A percentile compares a stretch with the other conserved stretches of the same genome.
Evolutionary conservation across 2,113 vertebrate species (phyloP).

Genomic region (Oreochromis spilurus): DNA sequence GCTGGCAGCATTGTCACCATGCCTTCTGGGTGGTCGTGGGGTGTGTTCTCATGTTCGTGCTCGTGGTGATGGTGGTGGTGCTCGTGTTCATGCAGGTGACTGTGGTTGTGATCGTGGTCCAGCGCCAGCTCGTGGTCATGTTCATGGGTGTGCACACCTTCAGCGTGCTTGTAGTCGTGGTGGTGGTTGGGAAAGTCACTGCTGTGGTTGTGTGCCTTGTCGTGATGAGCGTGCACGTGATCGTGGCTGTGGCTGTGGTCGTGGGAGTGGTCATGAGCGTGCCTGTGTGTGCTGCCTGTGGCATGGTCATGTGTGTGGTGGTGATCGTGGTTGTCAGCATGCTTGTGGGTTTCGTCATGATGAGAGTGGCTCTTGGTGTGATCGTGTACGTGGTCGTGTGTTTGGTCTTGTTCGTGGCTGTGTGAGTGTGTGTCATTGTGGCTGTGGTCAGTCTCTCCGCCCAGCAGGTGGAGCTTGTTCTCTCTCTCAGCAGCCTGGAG

Average conservation of each 20-base stretch:
- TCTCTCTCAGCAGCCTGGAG: slow-evolving; percentile 60
- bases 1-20: slow-evolving; percentile 32
- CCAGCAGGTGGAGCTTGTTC: slow-evolving; percentile 60
- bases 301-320: slow-evolving; percentile 64
- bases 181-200: not conserved
- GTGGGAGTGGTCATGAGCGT: slow-evolving; percentile 50
- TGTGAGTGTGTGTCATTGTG: slow-evolving; percentile 29
- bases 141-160: slow-evolving; percentile 52
- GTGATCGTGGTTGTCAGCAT: slow-evolving; percentile 30
- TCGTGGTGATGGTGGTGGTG: slow-evolving; percentile 73
- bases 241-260: slow-evolving; percentile 1
- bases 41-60: not conserved
- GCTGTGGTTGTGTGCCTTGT: slow-evolving; percentile 46
- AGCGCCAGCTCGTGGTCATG: slow-evolving; percentile 69
- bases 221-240: slow-evolving; percentile 62
- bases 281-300: slow-evolving; percentile 8
- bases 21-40: slow-evolving; percentile 36
- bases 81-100: slow-evolving; percentile 68
- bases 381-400: slow-evolving; percentile 26
- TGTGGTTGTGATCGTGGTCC: slow-evolving; percentile 70
- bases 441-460: slow-evolving; percentile 55
- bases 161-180: slow-evolving; percentile 38
- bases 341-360: slow-evolving; percentile 11
- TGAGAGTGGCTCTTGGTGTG: slow-evolving; percentile 49
- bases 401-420: slow-evolving; percentile 51